Base-by-base conservation (phyloP, 92 coral and sea anemone species). In the Parazoanthus swiftii region DNA sequence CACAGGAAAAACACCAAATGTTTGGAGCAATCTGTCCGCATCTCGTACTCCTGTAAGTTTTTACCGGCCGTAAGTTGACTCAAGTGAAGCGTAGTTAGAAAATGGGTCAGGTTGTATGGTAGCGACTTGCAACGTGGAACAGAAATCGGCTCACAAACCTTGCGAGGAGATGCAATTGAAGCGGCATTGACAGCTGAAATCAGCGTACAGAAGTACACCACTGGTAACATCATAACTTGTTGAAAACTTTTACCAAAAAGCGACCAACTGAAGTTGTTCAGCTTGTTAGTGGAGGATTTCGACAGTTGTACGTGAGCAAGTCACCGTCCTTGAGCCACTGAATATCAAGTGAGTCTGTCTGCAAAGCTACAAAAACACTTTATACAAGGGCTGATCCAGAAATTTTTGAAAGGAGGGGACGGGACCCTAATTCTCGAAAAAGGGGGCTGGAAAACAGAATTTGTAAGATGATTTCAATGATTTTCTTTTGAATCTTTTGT, bases 41-140 rank as follows among this genome's bases (percentile, higher is more conserved):
- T 84, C 56, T 58, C 77, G 88, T 75, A 90, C 23, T 20, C 33
- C 15, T 71, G 78, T 26, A 84, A 71, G 68, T 74, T 83, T 46
- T 54, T 65, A n/a, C 86, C 88, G 51, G 93, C 93, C n/a, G 70
- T 74, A 14, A 76, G 37, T 75, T 93, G 98, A 16, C 86, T 88
- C 14, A 80, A 42, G 74, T 95, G 95, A 9, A 92, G 78, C 23
- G 89, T 77, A 76, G 93, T 96, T 11, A 97, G 99, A 36, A 95
- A 90, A 70, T 91, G 89, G 7, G 99, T 96, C 80, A 87, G 70
- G 81, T 96, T 93, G 93, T 96, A 96, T 16, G 98, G 96, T 70
- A 93, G 86, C 9, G 86, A 79, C 35, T 74, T 77, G 91, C 99
- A 96, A 48, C 90, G 74, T 18, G 96, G 93, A 18, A 95, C 67